Percentiles rank a stretch among this genome's conserved stretches.
Evolutionary conservation across 2,888 invertebrate genomes (phyloP).

Genomic region (Synanthedon vespiformis): DNA sequence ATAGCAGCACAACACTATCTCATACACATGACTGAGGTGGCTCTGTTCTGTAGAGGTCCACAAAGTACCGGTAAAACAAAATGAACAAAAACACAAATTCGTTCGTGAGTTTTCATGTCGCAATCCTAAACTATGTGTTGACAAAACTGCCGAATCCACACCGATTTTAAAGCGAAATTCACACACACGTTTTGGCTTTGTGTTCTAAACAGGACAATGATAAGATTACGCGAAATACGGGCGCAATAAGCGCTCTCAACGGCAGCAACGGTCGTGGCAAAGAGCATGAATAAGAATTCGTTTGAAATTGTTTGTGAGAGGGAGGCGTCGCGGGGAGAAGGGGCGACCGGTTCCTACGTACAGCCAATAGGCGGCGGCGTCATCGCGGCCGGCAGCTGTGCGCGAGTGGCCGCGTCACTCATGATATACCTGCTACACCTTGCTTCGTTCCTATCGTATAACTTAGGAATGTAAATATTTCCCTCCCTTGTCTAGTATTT

Average conservation of each 20-base stretch:
- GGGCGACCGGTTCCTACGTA: conserved; percentile 49
- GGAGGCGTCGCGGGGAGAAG: conserved; percentile 28
- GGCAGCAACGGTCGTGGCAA: conserved; percentile 61
- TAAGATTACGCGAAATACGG: conserved; percentile 66
- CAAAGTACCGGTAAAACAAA: conserved; percentile 56
- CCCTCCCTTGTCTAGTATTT: conserved; percentile 41
- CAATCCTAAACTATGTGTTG: conserved; percentile 8
- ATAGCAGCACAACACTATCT: conserved; percentile 61
- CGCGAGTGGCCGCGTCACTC: conserved; percentile 38
- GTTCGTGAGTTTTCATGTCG: conserved; percentile 53
- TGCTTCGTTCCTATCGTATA: conserved; percentile 25
- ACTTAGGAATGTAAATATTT: conserved; percentile 15
- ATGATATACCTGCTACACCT: conserved; percentile 30
- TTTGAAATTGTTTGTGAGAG: conserved; percentile 56
- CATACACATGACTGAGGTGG: conserved; percentile 60
- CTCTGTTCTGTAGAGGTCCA: conserved; percentile 48
- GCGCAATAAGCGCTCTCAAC: conserved; percentile 39
- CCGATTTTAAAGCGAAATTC: conserved; percentile 16
- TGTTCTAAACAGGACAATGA: conserved; percentile 16
- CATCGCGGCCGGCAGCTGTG: conserved; percentile 52
- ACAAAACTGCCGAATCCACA: background rate
- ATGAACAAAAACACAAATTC: conserved; percentile 54
- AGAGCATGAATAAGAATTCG: conserved; percentile 65
- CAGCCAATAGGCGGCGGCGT: conserved; percentile 54
- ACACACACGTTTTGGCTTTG: conserved; percentile 13